These are phyloP conservation scores for Chinchilla lanigera DNA, from an alignment of 2,113 vertebrate genomes.

Conservation along the genomic window DNA sequence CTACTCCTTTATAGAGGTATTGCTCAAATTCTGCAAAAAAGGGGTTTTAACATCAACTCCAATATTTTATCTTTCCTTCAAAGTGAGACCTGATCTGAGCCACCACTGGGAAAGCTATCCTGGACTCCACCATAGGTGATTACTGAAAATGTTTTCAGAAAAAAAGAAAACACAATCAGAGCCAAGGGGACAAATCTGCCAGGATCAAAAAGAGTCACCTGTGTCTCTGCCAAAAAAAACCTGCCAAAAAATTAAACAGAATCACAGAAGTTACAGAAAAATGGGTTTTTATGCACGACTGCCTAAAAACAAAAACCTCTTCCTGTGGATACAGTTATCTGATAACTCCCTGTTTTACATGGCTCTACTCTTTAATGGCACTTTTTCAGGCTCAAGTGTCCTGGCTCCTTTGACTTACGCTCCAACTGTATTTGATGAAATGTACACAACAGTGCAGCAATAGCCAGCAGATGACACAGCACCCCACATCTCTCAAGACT, in stretches of 20 bases:
- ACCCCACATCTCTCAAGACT: neutral
- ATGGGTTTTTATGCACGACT: neutral
- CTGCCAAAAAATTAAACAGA: neutral
- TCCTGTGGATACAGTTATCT: neutral
- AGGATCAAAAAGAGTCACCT: neutral
- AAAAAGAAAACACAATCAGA: neutral
- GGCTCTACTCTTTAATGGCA: neutral
- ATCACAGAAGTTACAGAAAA: neutral
- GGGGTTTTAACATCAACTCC: neutral
- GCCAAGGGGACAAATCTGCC: neutral
- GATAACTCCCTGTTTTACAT: neutral
- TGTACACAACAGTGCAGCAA: neutral
- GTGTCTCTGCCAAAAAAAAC: neutral
- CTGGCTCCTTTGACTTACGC: neutral
- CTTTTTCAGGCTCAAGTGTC: neutral
- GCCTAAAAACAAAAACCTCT: neutral
- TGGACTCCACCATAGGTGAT: neutral
- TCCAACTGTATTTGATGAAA: neutral
- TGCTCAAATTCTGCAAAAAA: neutral
- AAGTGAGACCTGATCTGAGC: neutral
- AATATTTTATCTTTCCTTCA: neutral
- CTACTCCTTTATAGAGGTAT: neutral
- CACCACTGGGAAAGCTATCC: neutral
- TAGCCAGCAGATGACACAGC: neutral
- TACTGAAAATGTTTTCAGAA: neutral